Evolutionary conservation across 2,888 invertebrate species (phyloP), one percentile per base, ranked within the genome.

Genomic region (Rhingia rostrata): DNA sequence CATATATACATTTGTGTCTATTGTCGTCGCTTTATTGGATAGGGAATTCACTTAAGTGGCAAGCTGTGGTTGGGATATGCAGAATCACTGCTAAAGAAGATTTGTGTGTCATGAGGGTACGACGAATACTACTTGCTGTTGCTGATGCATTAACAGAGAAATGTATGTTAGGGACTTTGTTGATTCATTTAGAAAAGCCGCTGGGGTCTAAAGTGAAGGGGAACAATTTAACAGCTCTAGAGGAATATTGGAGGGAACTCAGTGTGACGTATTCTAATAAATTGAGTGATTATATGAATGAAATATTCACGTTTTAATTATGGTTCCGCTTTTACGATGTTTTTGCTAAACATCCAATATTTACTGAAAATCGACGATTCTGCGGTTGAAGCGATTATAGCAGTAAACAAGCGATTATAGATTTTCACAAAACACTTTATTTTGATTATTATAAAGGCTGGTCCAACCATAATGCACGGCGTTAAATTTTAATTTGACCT

Each of bases 41-140:
- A 63, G 73, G 79, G 73, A 74, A 58, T 53, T 53, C 63, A 69
- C 73, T 73, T 60, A 73, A 83, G 83, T 83, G 69, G 78, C 73
- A 45, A 58, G 43, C 51, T 67, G 78, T 66, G 77, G 72, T 54
- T 72, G 39, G 47, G 64, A 66, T 32, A 35, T 60, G 60, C 66
- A 41, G 37, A 45, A 63, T 75, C 64, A 66, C 14, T 30, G 14
- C 33, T n/a, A 56, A 32, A 43, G 51, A 58, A 53, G 67, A 75
- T 58, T 43, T 69, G 54, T 54, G 47, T 54, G 41, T 14, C 22
- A 60, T 37, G 43, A 61, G 63, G 64, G 43, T 49, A 47, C 7
- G 37, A 60, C 9, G 10, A n/a, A 14, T 49, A 49, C 47, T 56
- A 22, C 64, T 32, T 70, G 54, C 61, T 53, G 74, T 47, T 43